These are phyloP conservation scores for Drosophila eohydei DNA, from an alignment of 2,888 invertebrate genomes.

Conservation along the genomic window DNA sequence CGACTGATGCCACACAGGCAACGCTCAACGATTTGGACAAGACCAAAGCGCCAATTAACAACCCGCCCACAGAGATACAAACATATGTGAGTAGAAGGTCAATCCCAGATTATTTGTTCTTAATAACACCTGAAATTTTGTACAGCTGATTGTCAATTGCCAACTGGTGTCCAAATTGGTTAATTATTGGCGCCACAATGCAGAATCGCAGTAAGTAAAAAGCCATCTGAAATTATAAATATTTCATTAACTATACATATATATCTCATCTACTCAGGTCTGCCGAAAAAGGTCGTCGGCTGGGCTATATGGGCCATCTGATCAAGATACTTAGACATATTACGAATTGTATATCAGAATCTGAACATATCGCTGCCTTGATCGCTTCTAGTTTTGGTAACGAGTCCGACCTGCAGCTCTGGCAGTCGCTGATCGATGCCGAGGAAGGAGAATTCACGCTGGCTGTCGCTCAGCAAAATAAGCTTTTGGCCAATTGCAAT, in stretches of 20 bases:
- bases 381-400: conserved; percentile 86
- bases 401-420: conserved; percentile 86
- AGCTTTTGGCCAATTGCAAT: conserved; percentile 83
- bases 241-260: background rate
- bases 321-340: conserved; percentile 88
- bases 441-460: conserved; percentile 82
- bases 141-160: conserved; percentile 91
- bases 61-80: conserved; percentile 86
- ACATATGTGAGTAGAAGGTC: conserved; percentile 85
- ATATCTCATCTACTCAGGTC: conserved; percentile 83
- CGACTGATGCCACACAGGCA: conserved; percentile 24
- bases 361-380: conserved; percentile 86
- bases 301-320: conserved; percentile 89
- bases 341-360: conserved; percentile 84
- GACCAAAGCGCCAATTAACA: conserved; percentile 60
- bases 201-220: conserved; percentile 90
- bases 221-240: background rate
- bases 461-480: conserved; percentile 80
- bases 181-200: conserved; percentile 92
- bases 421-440: conserved; percentile 83
- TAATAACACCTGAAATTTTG: background rate
- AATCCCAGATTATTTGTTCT: background rate
- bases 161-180: conserved; percentile 92
- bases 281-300: conserved; percentile 86
- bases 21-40: conserved; percentile 61